Conservation (phyloP, 2,888 invertebrate genomes). For the Cheilosia soror region DNA sequence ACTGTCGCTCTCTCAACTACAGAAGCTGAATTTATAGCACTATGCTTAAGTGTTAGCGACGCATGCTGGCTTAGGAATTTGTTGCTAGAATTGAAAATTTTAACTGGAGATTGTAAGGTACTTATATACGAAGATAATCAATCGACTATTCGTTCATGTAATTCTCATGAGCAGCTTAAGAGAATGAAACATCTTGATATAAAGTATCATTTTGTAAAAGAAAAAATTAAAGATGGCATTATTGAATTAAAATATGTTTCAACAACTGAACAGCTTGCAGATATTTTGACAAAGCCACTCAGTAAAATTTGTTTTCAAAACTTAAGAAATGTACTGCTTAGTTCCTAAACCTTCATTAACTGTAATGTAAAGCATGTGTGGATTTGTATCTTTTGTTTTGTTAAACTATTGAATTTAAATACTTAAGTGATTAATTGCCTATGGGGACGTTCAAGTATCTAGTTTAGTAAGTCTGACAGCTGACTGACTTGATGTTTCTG, state of each 20-base stretch:
- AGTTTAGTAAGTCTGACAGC: too few relatives aligned
- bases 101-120: too few relatives aligned
- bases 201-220: conserved; percentile 21
- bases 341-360: neutral
- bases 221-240: neutral
- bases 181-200: conserved; percentile 17
- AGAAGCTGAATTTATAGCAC: too few relatives aligned
- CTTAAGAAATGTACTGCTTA: conserved; percentile 9
- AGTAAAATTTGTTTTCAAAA: conserved; percentile 1
- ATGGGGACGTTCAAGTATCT: too few relatives aligned
- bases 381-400: too few relatives aligned
- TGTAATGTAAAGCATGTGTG: neutral
- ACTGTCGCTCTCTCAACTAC: too few relatives aligned
- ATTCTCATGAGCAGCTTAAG: conserved; percentile 14
- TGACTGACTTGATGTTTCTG: too few relatives aligned
- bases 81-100: too few relatives aligned
- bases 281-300: conserved; percentile 16
- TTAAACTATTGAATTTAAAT: neutral
- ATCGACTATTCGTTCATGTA: conserved; percentile 12
- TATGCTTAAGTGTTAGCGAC: too few relatives aligned
- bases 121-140: conserved; percentile 21
- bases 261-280: conserved; percentile 19
- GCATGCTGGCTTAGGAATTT: too few relatives aligned
- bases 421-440: neutral
- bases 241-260: conserved; percentile 5